Percentiles rank a stretch among this genome's conserved stretches.
Evolutionary conservation across 2,888 invertebrate genomes (phyloP).

Genomic region (Yponomeuta sedellus): DNA sequence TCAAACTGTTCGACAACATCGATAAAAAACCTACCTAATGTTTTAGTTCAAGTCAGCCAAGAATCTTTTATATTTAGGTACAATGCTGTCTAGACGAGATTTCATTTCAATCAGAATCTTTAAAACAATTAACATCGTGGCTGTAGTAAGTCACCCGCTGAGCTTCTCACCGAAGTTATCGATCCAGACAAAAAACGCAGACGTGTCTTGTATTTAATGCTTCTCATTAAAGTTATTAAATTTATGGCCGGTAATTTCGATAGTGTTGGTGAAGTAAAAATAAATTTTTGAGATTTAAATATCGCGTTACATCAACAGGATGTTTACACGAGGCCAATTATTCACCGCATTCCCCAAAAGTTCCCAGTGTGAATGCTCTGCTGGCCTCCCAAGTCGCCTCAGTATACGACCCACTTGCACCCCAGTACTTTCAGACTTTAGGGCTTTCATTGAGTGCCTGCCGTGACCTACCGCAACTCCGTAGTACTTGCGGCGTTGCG

Average conservation of each 20-base stretch:
- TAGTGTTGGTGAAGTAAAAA: not conserved
- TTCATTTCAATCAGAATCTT: conserved; percentile 42
- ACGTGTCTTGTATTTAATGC: not conserved
- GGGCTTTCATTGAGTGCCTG: conserved; percentile 49
- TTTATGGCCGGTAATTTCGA: not conserved
- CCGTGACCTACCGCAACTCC: conserved; percentile 64
- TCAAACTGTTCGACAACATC: conserved; percentile 1
- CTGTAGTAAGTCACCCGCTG: conserved; percentile 61
- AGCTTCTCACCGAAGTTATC: conserved; percentile 52
- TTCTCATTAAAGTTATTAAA: not conserved
- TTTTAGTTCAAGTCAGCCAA: conserved; percentile 45
- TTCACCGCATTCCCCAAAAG: not conserved
- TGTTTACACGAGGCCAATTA: conserved; percentile 2
- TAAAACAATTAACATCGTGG: conserved; percentile 26
- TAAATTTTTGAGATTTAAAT: not conserved
- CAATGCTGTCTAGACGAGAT: conserved; percentile 63
- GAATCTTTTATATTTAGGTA: conserved; percentile 37
- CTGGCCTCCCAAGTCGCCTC: not conserved
- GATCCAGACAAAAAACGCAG: conserved; percentile 37
- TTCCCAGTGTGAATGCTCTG: conserved; percentile 1
- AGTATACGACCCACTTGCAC: conserved; percentile 29
- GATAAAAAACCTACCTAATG: conserved; percentile 43
- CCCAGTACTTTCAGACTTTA: conserved; percentile 67
- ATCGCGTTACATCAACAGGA: not conserved
- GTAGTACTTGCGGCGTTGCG: conserved; percentile 56